Percentiles rank a stretch among this genome's conserved stretches.
These are phyloP conservation scores for Ephialtes manifestator DNA, from an alignment of 2,888 invertebrate genomes.

Conservation along the genomic window DNA sequence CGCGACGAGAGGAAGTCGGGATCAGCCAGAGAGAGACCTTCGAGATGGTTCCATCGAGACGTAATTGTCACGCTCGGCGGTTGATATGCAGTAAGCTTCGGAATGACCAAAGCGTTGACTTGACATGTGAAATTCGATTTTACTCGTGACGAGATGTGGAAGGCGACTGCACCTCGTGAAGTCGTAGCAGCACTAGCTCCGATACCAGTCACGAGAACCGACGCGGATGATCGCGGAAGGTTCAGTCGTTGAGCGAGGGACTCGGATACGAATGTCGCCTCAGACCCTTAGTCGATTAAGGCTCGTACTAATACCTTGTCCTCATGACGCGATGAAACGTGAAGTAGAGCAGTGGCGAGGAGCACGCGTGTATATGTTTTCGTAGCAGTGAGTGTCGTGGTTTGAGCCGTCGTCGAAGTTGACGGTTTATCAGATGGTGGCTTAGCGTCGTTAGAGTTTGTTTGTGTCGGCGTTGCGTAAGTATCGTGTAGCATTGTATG, in stretches of 20 bases:
- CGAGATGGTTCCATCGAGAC: constrained; percentile 29
- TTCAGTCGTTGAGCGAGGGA: constrained; percentile 14
- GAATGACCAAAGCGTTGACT: constrained; percentile 30
- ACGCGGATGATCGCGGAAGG: constrained; percentile 6
- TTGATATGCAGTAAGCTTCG: constrained; percentile 16
- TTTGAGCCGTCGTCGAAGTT: too few relatives aligned
- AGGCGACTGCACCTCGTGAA: constrained; percentile 5
- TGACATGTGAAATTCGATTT: constrained; percentile 12
- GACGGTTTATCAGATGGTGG: too few relatives aligned
- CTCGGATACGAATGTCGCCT: constrained; percentile 8
- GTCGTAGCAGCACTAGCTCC: constrained; percentile 3
- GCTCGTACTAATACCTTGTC: too few relatives aligned
- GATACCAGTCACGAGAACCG: constrained; percentile 1
- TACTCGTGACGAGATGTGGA: constrained; percentile 10
- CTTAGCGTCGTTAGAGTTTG: too few relatives aligned
- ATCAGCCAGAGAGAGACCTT: constrained; percentile 38
- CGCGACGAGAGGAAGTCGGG: constrained; percentile 18
- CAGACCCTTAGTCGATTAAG: constrained; percentile 16
- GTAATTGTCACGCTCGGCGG: background rate
- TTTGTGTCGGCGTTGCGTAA: constrained; percentile 5
- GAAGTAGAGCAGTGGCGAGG: too few relatives aligned
- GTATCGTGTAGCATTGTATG: constrained; percentile 11
- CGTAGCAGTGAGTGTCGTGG: too few relatives aligned
- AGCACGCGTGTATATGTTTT: too few relatives aligned
- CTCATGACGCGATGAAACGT: too few relatives aligned